Evolutionary conservation across 37 sponge, comb jelly and placozoan genomes (phyloP), one percentile per base, ranked within the genome.

Genomic region (Hexactinellida sp.): DNA sequence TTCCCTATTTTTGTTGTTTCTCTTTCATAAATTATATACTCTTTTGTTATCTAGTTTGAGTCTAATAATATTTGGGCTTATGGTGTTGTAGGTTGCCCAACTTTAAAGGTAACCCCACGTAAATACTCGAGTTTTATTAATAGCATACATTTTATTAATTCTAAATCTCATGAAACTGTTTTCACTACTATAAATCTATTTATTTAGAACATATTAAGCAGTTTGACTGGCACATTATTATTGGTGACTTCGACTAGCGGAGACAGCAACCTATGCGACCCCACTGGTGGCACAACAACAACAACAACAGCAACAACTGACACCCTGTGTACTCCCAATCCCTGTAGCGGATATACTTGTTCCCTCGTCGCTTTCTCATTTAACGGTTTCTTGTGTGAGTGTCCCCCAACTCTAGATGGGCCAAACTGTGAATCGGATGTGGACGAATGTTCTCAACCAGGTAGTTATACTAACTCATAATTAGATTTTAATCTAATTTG

Each of bases 261-360:
- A 32, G 87, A 71, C 76, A 63, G 37, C 0, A 63, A 1, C 37
- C 82, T 37, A 7, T 86, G 87, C 30, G 37, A 37, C 36, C 38
- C 87, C 21, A 86, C 36, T 36, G 76, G 76, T 38, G 55, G 87
- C 39, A 35, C 37, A 0, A 63, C 76, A 25, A 63, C 34, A 7
- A 63, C 76, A 7, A 63, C 76, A 10, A 63, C 76, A 21, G 13
- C 76, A 3, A 63, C 76, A 25, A 63, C 76, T 32, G n/a, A n/a
- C n/a, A n/a, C 21, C 25, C 3, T 63, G 76, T 63, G 76, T n/a
- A 63, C 25, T n/a, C 76, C 76, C 34, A 63, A 63, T 63, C 76
- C 76, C 30, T 63, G 76, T 63, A 86, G 71, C 82, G 83, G 82
- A 0, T 82, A 82, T 36, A 37, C 28, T 37, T 87, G 87, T 38